Evolutionary conservation across 1,140 invertebrate genomes (phyloP).

Genomic region (Bombus confusus): DNA sequence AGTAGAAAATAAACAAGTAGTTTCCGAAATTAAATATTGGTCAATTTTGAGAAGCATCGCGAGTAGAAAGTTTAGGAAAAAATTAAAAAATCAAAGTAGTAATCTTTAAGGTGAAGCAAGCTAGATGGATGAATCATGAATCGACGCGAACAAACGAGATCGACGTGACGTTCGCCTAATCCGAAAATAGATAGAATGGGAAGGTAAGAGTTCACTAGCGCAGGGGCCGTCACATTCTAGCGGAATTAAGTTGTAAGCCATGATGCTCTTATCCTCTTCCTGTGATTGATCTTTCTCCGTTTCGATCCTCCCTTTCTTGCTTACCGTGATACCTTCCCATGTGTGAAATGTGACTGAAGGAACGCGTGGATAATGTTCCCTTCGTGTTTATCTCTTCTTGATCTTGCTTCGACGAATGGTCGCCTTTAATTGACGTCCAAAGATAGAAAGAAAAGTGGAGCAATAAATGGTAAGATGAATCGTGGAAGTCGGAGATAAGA

Average conservation of each 20-base stretch:
- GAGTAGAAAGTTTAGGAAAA: not conserved
- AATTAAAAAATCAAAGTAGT: not conserved
- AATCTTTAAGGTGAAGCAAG: not conserved
- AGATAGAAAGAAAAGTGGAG: not conserved
- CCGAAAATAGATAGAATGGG: slow-evolving; percentile 17
- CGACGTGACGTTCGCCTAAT: slow-evolving; percentile 20
- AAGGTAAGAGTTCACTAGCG: not conserved
- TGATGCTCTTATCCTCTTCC: slow-evolving; percentile 19
- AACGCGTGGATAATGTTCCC: not conserved
- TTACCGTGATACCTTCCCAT: not conserved
- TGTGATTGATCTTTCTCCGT: slow-evolving; percentile 16
- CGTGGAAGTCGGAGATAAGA: not conserved
- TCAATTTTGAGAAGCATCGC: not conserved
- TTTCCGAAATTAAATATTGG: no score
- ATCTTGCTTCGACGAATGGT: not conserved
- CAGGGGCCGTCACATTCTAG: not conserved
- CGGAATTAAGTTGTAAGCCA: slow-evolving; percentile 32
- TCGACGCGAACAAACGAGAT: slow-evolving; percentile 8
- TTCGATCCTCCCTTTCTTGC: not conserved
- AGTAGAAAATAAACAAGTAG: not conserved
- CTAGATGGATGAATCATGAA: not conserved
- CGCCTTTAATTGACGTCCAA: not conserved
- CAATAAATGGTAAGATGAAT: not conserved
- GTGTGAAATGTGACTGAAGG: not conserved
- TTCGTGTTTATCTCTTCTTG: not conserved